A percentile compares a stretch with the other conserved stretches of the same genome.
Evolutionary conservation across 2,888 invertebrate genomes (phyloP).

Genomic region (Drosophila lutescens): DNA sequence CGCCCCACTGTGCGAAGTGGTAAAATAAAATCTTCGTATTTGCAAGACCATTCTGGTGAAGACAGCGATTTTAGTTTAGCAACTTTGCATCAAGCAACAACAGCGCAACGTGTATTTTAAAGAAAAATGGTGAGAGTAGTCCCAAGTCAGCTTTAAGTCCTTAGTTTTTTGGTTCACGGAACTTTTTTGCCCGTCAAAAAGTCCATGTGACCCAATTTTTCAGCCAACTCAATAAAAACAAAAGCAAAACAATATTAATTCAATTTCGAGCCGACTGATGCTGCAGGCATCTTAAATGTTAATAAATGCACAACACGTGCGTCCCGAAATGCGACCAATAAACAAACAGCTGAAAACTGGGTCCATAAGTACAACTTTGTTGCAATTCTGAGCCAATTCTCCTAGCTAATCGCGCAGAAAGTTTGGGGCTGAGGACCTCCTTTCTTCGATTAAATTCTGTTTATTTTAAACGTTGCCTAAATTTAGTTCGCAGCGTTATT

Average conservation of each 20-base stretch:
- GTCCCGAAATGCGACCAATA: background rate
- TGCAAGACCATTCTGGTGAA: too few relatives aligned
- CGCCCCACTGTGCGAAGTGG: too few relatives aligned
- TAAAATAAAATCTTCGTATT: too few relatives aligned
- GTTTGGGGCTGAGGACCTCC: too few relatives aligned
- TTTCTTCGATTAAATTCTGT: too few relatives aligned
- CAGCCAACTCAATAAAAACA: constrained; percentile 27
- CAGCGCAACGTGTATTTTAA: too few relatives aligned
- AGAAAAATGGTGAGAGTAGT: background rate
- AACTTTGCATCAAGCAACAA: too few relatives aligned
- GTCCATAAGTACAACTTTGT: constrained; percentile 3
- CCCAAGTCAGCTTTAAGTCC: background rate
- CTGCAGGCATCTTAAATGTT: constrained; percentile 42
- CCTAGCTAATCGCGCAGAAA: too few relatives aligned
- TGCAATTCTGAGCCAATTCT: background rate
- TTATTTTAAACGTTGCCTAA: too few relatives aligned
- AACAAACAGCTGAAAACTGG: constrained; percentile 11
- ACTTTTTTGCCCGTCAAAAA: constrained; percentile 32
- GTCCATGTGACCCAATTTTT: constrained; percentile 63
- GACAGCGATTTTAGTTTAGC: too few relatives aligned
- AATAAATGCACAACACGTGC: constrained; percentile 50
- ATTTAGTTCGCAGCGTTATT: too few relatives aligned
- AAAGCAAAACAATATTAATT: constrained; percentile 55
- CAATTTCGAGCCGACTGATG: constrained; percentile 53
- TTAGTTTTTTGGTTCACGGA: background rate